Evolutionary conservation across 2,797 vertebrate species (phyloP).

Genomic region (Darevskia nairensis): DNA sequence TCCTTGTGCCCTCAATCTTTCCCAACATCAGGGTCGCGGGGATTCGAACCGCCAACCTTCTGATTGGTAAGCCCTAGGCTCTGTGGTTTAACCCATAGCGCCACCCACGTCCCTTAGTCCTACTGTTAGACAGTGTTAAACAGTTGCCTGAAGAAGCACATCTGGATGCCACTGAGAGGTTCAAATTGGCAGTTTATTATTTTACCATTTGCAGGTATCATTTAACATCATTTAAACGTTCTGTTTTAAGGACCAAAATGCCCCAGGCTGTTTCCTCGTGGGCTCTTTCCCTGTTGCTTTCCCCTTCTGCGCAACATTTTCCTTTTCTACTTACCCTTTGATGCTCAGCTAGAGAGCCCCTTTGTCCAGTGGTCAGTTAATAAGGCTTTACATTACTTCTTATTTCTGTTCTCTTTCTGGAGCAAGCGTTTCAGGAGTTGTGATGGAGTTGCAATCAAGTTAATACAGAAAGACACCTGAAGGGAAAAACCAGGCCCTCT

Average conservation of each 20-base stretch:
- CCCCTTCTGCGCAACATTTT: neutral
- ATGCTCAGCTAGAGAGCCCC: neutral
- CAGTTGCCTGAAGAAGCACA: neutral
- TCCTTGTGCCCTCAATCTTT: too few species aligned
- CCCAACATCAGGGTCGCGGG: too few species aligned
- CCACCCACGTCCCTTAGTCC: neutral
- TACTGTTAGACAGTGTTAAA: neutral
- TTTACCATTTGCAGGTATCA: neutral
- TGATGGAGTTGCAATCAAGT: neutral
- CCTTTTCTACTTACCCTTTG: neutral
- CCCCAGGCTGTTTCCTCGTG: too few species aligned
- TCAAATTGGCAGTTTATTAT: neutral
- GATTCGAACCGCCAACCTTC: too few species aligned
- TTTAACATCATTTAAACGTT: neutral
- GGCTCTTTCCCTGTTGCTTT: neutral
- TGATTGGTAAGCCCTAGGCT: too few species aligned
- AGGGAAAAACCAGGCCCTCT: neutral
- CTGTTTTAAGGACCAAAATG: neutral
- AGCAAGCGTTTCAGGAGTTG: neutral
- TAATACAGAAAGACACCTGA: conserved; percentile 9
- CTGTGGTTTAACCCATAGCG: too few species aligned
- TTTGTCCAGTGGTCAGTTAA: neutral
- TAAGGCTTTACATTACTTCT: neutral
- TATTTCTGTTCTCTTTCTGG: neutral
- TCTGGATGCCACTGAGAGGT: neutral